A percentile compares a stretch with the other conserved stretches of the same genome.
Conservation (phyloP, 2,113 vertebrate genomes). For the Mohoua ochrocephala region DNA sequence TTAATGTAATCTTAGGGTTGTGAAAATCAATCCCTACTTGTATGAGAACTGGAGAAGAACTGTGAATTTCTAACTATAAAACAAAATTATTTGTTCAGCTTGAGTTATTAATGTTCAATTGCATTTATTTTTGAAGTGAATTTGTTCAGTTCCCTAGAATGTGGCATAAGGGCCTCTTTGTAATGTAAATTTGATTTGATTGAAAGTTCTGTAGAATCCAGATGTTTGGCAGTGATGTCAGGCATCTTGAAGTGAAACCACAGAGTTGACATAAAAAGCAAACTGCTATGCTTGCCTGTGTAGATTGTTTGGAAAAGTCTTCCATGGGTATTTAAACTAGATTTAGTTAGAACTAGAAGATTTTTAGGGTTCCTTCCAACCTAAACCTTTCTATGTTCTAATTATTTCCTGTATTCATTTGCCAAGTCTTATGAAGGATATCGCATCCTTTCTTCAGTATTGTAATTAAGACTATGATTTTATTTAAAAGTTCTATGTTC, state of each 20-base stretch:
- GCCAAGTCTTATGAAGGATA: neutral
- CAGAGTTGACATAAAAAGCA: neutral
- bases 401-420: neutral
- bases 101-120: conserved; percentile 58
- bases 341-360: neutral
- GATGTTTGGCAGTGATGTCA: conserved; percentile 1
- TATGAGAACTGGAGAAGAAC: neutral
- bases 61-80: neutral
- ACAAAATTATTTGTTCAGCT: conserved; percentile 39
- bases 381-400: neutral
- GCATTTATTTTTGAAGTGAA: conserved; percentile 52
- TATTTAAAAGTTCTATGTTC: neutral
- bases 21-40: neutral
- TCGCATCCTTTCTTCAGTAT: neutral
- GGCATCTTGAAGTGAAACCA: neutral
- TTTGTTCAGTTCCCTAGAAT: conserved; percentile 27
- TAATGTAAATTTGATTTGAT: conserved; percentile 62
- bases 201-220: conserved; percentile 22
- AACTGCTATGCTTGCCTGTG: neutral
- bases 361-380: neutral
- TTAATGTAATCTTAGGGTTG: neutral
- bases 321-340: neutral
- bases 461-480: neutral
- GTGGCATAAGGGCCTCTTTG: conserved; percentile 43
- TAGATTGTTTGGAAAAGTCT: neutral